Evolutionary conservation across 2,888 invertebrate species (phyloP).

Genomic region (Apodemia mormo): DNA sequence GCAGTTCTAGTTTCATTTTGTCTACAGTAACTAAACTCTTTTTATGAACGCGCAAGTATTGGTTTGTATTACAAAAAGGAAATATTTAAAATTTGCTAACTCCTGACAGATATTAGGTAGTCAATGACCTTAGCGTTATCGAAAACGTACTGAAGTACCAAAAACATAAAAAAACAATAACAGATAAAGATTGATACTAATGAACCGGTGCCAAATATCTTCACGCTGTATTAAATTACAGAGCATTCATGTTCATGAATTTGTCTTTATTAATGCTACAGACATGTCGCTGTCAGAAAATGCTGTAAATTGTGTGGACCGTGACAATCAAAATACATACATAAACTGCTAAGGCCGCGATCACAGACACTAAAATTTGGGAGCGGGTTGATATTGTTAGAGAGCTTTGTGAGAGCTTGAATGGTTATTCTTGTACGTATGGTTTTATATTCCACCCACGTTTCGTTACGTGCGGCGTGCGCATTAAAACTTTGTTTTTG

Average conservation of each 20-base stretch:
- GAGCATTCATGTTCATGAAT: constrained; percentile 20
- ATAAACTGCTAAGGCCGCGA: not conserved
- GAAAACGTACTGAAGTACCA: not conserved
- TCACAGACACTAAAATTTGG: not conserved
- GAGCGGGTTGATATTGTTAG: not conserved
- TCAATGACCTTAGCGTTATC: not conserved
- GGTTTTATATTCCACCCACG: too few relatives aligned
- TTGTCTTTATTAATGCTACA: constrained; percentile 21
- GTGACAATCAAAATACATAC: constrained; percentile 8
- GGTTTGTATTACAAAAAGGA: too few relatives aligned
- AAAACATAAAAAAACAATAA: not conserved
- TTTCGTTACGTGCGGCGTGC: too few relatives aligned
- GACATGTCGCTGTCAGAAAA: constrained; percentile 16
- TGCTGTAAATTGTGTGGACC: constrained; percentile 13
- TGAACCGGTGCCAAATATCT: constrained; percentile 23
- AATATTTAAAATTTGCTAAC: too few relatives aligned
- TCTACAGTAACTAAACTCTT: too few relatives aligned
- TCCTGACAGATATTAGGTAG: not conserved
- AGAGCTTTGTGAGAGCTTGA: too few relatives aligned
- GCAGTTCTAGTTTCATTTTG: too few relatives aligned
- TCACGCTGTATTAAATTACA: constrained; percentile 21
- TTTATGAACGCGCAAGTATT: too few relatives aligned
- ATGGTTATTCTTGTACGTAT: too few relatives aligned
- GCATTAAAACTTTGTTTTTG: too few relatives aligned
- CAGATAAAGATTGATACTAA: constrained; percentile 17